Conservation (phyloP, 2,797 vertebrate species). For the Enteromius fasciolatus region DNA sequence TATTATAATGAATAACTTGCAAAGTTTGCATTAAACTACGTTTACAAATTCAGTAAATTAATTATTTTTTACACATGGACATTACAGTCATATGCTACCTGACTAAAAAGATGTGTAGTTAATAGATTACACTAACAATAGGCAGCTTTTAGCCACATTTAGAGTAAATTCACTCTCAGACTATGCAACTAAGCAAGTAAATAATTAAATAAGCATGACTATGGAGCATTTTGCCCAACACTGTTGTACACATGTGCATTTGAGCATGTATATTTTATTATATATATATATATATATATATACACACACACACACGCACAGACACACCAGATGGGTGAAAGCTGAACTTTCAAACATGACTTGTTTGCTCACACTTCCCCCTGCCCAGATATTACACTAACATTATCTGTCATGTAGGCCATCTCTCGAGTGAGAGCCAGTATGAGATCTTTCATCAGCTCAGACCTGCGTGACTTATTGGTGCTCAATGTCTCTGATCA, state of each 20-base stretch:
- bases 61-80: no score
- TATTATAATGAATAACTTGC: no score
- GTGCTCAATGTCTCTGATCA: slow-evolving; percentile 71
- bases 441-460: slow-evolving; percentile 61
- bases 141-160: no score
- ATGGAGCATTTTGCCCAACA: no score
- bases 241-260: no score
- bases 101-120: neutral
- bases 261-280: no score
- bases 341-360: slow-evolving; percentile 74
- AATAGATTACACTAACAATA: neutral
- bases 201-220: no score
- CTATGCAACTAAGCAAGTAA: no score
- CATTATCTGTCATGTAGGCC: slow-evolving; percentile 31
- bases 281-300: no score
- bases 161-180: neutral
- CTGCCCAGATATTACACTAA: slow-evolving; percentile 33
- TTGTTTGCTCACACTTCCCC: slow-evolving; percentile 11
- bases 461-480: slow-evolving; percentile 73
- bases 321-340: slow-evolving; percentile 58
- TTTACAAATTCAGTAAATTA: no score
- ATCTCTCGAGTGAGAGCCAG: slow-evolving; percentile 4
- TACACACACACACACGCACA: no score
- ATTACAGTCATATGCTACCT: neutral
- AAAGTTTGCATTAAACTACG: no score